Base-by-base conservation (phyloP, 2,888 invertebrate species). In the Xestia ashworthii region DNA sequence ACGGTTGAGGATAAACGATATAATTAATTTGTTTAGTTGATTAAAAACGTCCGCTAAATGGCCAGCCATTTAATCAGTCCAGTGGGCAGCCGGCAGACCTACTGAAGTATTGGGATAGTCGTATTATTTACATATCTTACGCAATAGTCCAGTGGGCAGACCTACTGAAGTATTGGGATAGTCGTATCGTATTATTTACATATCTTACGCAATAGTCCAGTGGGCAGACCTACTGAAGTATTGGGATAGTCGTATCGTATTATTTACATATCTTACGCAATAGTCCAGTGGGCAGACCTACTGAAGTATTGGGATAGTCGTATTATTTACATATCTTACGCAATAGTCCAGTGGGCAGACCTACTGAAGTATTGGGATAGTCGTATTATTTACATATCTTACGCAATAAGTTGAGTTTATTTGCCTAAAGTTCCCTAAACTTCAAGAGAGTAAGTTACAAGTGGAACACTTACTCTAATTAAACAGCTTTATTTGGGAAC, bases 1-100 rank as follows among this genome's bases (percentile, higher is more conserved):
- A 58, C 64, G 32, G 74, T 55, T 44, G 58, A 77, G 82, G 85
- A 85, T 77, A 85, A 74, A 46, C 14, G 4, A 32, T 16, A 25
- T 60, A 58, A 75, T 69, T 62, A 77, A 65, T 72, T 80, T n/a
- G 44, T 73, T 71, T 25, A 67, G 38, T 53, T 16, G 83, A 83
- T 78, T 46, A 32, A 14, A 41, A 64, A 12, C 32, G 32, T 19
- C 4, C 0, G 16, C 44, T 50, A 69, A 65, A 74, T 64, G 75
- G 14, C 12, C 44, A 11, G 22, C 41, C 38, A 64, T 81, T 81
- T 16, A 75, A 32, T 58, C 32, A 48, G 41, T 48, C 25, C 55
- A 48, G 71, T n/a, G 11, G 14, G 14, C 38, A 38, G 50, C 14
- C 16, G 14, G 14, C 38, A 38, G 50, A 19, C 16, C 6, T 22